A percentile compares a stretch with the other conserved stretches of the same genome.
Conservation (phyloP, 2,113 vertebrate genomes). For the Aythya baeri region DNA sequence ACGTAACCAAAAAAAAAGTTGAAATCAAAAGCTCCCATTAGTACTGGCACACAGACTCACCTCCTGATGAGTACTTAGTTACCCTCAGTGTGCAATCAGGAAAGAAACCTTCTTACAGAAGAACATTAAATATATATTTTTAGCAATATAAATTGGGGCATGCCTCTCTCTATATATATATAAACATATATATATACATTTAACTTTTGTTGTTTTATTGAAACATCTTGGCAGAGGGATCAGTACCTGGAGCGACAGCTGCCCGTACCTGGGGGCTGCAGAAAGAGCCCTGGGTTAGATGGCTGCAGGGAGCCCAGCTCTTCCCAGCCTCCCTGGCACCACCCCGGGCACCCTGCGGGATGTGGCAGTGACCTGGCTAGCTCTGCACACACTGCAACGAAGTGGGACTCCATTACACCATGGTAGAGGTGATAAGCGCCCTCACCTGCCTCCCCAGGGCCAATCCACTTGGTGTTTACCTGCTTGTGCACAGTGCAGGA, state of each 20-base stretch:
- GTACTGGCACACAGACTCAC: not conserved
- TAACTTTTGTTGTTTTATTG: not conserved
- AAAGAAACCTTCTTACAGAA: not conserved
- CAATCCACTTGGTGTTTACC: fast-evolving
- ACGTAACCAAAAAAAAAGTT: not conserved
- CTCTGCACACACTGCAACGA: fast-evolving
- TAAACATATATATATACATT: not conserved
- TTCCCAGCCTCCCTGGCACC: not conserved
- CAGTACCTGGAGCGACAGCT: not conserved
- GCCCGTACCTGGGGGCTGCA: not conserved
- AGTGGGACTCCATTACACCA: fast-evolving
- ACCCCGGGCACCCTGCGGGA: fast-evolving
- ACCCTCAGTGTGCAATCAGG: not conserved
- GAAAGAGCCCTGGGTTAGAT: too few relatives aligned
- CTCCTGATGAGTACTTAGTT: not conserved
- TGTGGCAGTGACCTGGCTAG: fast-evolving
- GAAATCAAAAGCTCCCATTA: not conserved
- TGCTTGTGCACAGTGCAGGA: fast-evolving
- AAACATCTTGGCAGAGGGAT: not conserved
- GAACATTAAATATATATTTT: not conserved
- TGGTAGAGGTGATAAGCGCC: fast-evolving
- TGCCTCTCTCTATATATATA: not conserved
- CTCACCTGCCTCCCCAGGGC: not conserved
- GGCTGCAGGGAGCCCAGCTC: not conserved
- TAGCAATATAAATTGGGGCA: not conserved